Evolutionary conservation across 2,797 vertebrate genomes (phyloP), one percentile per base, ranked within the genome.

Genomic region (Myiothlypis coronata): DNA sequence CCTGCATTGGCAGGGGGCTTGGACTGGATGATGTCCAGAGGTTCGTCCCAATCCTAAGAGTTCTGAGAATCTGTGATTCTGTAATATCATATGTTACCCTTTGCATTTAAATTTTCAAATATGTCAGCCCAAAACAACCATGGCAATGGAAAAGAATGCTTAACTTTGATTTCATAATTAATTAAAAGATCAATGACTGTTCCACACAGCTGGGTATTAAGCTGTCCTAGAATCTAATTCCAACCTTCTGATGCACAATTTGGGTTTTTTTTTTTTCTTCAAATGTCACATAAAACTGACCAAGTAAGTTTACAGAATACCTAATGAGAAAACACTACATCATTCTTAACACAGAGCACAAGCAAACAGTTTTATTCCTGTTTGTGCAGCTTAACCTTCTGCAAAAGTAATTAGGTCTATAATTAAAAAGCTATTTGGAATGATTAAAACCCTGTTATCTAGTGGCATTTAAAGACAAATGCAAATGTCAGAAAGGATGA

Each of bases 381-480:
- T 97, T 97, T 98, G 96, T 97, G 94, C 94, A 97, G 97, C 93
- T 98, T 97, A 98, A 97, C 97, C 97, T 98, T 98, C 98, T 97
- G 96, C 91, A 97, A 97, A 98, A 97, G 97, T 97, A 98, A 98
- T 98, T 98, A 98, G 96, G 85, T 96, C 95, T 97, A 83, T 98
- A 98, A 98, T 98, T 98, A 98, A 98, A 98, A 97, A 97, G 97
- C 97, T 97, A 98, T 98, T 98, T 98, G 92, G 94, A 97, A 97
- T 97, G 97, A 98, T 98, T 98, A 98, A 98, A 98, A 76, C 83
- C 86, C 87, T 96, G 97, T 98, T 98, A 98, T 97, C 97, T 96
- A 91, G 93, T 98, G 98, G 96, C 97, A 98, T 98, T 98, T 98
- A 97, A 98, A 96, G 98, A 98, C 97, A 98, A 98, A 98, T 97